Conservation (phyloP, 1,140 invertebrate species). For the Micrasema longulum region DNA sequence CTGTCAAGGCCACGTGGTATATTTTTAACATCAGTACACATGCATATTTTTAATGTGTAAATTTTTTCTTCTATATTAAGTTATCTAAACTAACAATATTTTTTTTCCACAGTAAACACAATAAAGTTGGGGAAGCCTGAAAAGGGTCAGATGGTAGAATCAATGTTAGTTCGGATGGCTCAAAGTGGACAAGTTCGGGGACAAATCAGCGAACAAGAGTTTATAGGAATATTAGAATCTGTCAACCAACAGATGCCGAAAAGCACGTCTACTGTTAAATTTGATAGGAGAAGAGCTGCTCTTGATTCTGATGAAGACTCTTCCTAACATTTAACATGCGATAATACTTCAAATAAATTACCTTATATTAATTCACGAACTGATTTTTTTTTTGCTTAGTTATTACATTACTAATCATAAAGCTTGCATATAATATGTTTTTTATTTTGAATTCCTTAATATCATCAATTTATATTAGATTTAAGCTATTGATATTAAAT, state of each 20-base stretch:
- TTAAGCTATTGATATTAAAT: slow-evolving; percentile 26
- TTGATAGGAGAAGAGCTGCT: slow-evolving; percentile 85
- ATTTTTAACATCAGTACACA: background rate
- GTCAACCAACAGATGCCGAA: slow-evolving; percentile 87
- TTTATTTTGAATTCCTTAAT: slow-evolving; percentile 2
- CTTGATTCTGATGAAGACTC: slow-evolving; percentile 83
- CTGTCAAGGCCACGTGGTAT: too few relatives aligned
- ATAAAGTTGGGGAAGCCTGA: slow-evolving; percentile 94
- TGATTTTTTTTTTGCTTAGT: slow-evolving; percentile 29
- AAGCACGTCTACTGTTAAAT: slow-evolving; percentile 87
- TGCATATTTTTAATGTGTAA: background rate
- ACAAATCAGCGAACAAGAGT: slow-evolving; percentile 86
- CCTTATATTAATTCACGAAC: slow-evolving; percentile 16
- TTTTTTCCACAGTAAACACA: slow-evolving; percentile 85
- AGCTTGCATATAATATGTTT: slow-evolving; percentile 1
- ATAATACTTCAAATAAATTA: background rate
- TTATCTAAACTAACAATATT: slow-evolving; percentile 7
- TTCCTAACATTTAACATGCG: slow-evolving; percentile 38
- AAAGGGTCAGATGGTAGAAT: slow-evolving; percentile 93
- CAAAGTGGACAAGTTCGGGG: slow-evolving; percentile 84
- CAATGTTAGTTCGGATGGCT: slow-evolving; percentile 93
- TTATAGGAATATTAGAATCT: slow-evolving; percentile 87
- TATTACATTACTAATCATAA: background rate
- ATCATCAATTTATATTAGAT: background rate
- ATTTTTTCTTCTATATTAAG: background rate